Evolutionary conservation across 2,797 vertebrate species (phyloP).

Genomic region (Poliocrania exsul): DNA sequence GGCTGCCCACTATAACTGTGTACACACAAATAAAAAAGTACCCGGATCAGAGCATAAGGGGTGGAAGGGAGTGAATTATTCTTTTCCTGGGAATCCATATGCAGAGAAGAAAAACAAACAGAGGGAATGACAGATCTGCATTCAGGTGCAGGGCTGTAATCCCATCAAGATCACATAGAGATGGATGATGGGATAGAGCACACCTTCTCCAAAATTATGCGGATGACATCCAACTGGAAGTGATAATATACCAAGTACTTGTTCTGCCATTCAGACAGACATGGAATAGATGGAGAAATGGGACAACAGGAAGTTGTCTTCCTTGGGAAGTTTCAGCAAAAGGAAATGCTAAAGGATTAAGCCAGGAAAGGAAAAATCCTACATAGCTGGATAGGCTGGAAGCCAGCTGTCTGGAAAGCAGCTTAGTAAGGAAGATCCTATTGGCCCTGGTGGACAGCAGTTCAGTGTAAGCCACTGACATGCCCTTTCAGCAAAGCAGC

Average conservation of each 20-base stretch:
- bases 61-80: too few species aligned
- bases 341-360: background rate
- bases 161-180: too few species aligned
- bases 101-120: background rate
- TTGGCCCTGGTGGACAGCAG: background rate
- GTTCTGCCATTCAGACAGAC: background rate
- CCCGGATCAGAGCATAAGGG: background rate
- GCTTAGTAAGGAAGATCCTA: background rate
- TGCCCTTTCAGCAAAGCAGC: background rate
- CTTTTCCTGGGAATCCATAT: background rate
- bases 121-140: background rate
- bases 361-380: background rate
- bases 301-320: background rate
- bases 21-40: background rate
- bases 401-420: background rate
- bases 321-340: background rate
- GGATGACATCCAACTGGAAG: background rate
- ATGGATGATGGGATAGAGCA: background rate
- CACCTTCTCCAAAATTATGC: background rate
- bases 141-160: background rate
- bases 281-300: background rate
- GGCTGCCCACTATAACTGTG: background rate
- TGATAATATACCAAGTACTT: background rate
- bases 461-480: background rate
- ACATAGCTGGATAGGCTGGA: background rate